These are phyloP conservation scores for Macrocentrus cingulum DNA, from an alignment of 1,140 invertebrate genomes.

Conservation along the genomic window DNA sequence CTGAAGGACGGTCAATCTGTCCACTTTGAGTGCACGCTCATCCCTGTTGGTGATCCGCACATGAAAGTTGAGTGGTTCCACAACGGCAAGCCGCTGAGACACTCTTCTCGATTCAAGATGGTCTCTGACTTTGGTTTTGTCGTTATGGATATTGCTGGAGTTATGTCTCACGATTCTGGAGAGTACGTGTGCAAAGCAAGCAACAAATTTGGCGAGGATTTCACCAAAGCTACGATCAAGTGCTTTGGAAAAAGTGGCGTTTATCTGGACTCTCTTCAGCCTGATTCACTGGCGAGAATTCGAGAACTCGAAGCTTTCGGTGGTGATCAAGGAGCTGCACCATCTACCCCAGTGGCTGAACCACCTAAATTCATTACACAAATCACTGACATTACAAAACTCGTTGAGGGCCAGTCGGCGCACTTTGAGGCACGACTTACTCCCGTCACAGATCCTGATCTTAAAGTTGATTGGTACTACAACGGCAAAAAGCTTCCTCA, in stretches of 20 bases:
- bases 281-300: constrained; percentile 88
- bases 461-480: constrained; percentile 93
- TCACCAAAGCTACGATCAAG: constrained; percentile 78
- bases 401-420: constrained; percentile 90
- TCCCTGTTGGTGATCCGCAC: constrained; percentile 90
- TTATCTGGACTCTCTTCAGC: constrained; percentile 90
- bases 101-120: constrained; percentile 90
- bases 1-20: constrained; percentile 89
- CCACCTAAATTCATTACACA: constrained; percentile 90
- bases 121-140: constrained; percentile 96
- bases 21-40: constrained; percentile 89
- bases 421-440: constrained; percentile 91
- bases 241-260: constrained; percentile 86
- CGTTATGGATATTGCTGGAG: constrained; percentile 91
- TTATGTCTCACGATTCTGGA: constrained; percentile 90
- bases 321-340: constrained; percentile 64
- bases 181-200: constrained; percentile 88
- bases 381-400: constrained; percentile 75
- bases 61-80: constrained; percentile 96
- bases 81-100: constrained; percentile 82
- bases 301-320: constrained; percentile 81
- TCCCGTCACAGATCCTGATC: constrained; percentile 88
- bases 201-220: constrained; percentile 90
- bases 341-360: constrained; percentile 70
- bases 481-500: constrained; percentile 90